These are phyloP conservation scores for Uropsilus gracilis DNA, from an alignment of 2,113 vertebrate species.

Conservation along the genomic window DNA sequence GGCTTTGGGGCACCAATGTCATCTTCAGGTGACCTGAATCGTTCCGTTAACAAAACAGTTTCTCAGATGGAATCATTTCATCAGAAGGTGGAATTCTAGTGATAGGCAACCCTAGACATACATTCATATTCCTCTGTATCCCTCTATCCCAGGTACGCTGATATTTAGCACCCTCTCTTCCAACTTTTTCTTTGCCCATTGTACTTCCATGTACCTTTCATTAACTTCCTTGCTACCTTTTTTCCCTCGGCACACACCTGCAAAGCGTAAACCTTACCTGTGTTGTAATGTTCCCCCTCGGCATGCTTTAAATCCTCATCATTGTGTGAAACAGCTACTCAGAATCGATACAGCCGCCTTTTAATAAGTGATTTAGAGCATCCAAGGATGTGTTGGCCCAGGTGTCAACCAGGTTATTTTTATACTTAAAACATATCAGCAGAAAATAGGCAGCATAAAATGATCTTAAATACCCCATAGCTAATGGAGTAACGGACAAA, in stretches of 20 bases:
- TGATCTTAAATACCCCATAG: slow-evolving; percentile 72
- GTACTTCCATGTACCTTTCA: slow-evolving; percentile 5
- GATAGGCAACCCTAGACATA: slow-evolving; percentile 74
- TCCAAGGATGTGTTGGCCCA: slow-evolving; percentile 74
- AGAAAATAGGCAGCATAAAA: slow-evolving; percentile 78
- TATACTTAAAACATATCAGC: slow-evolving; percentile 73
- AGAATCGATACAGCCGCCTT: slow-evolving; percentile 71
- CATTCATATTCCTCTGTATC: not conserved
- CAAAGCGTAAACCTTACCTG: slow-evolving; percentile 30
- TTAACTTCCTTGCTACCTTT: slow-evolving; percentile 49
- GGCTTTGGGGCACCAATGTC: slow-evolving; percentile 72
- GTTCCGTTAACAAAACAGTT: slow-evolving; percentile 71
- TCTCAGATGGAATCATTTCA: slow-evolving; percentile 78
- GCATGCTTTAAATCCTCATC: slow-evolving; percentile 69
- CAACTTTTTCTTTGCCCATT: slow-evolving; percentile 43
- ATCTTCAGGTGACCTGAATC: slow-evolving; percentile 74
- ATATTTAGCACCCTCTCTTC: slow-evolving; percentile 4
- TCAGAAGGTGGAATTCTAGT: slow-evolving; percentile 78
- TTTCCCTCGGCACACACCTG: slow-evolving; percentile 38
- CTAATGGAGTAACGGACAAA: slow-evolving; percentile 71
- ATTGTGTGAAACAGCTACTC: slow-evolving; percentile 66
- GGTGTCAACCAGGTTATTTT: slow-evolving; percentile 82
- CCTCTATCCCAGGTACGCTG: not conserved
- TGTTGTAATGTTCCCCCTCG: slow-evolving; percentile 36
- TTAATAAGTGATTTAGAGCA: slow-evolving; percentile 75